Evolutionary conservation across 2,888 invertebrate species (phyloP), one percentile per base, ranked within the genome.

Genomic region (Thera britannica): DNA sequence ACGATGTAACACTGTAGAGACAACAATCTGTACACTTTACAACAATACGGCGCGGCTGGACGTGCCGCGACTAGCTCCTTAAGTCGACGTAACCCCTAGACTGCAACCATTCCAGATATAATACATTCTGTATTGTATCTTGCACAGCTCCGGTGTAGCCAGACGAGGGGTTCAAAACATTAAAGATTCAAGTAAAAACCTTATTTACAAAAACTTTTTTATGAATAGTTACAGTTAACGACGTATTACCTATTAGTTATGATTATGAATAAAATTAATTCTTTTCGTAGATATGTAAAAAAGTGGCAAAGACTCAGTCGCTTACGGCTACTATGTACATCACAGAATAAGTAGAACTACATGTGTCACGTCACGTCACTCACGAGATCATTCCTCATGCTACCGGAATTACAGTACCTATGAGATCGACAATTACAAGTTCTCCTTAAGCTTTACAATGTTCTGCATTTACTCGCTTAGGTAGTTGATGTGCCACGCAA

Each of bases 221-320:
- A 87, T 73, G 6, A 44, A 54, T 49, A 61, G 38, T 46, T 41
- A 57, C 46, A 57, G 36, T 44, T 58, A 68, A 56, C 59, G 59
- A 61, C 60, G 8, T 48, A 44, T 36, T 11, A 52, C 3, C n/a
- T 58, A 56, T 48, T n/a, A 34, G 8, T 48, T 55, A 54, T 38
- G 38, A 63, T 23, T 59, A 76, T 76, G 75, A 79, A 83, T 75
- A 76, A 79, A 79, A 79, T 80, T 79, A 79, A 79, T 77, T 84
- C 86, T 79, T 83, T 86, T 87, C 84, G 83, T 90, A 91, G 89
- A 91, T 90, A 88, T 88, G 89, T 93, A 93, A 91, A 93, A 93
- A 93, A 92, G 92, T 92, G 91, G 90, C 90, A 91, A 92, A 92
- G 88, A 89, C 82, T 90, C 90, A 90, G 90, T 90, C 90, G 81